Conservation (phyloP, 2,113 vertebrate species). For the Laticauda laticaudata region DNA sequence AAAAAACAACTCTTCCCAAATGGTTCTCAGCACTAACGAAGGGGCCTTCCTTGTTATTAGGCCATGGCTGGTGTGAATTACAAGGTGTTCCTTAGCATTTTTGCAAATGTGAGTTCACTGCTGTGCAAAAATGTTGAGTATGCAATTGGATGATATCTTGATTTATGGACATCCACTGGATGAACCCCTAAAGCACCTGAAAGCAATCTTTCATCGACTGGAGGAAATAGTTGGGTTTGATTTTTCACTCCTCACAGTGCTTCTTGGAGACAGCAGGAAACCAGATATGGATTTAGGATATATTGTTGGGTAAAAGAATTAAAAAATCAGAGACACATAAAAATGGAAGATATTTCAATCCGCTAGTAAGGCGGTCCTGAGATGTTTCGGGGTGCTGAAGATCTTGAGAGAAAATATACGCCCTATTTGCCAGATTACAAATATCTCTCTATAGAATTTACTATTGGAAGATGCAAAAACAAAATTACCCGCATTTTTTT, state of each 20-base stretch:
- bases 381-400: conserved; percentile 38
- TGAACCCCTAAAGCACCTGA: conserved; percentile 62
- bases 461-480: conserved; percentile 61
- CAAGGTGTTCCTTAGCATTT: conserved; percentile 20
- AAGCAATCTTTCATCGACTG: conserved; percentile 58
- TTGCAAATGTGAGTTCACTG: conserved; percentile 40
- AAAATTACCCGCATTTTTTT: conserved; percentile 34
- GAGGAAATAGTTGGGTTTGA: conserved; percentile 45
- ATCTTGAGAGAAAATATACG: conserved; percentile 43
- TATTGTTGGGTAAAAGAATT: conserved; percentile 40
- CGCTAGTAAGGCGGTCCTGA: conserved; percentile 42
- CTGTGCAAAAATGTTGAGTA: conserved; percentile 31
- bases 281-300: conserved; percentile 10
- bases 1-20: conserved; percentile 44
- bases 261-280: conserved; percentile 51
- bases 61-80: conserved; percentile 43
- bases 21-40: conserved; percentile 41
- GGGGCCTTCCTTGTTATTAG: conserved; percentile 42
- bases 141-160: conserved; percentile 44
- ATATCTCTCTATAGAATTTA: conserved; percentile 57
- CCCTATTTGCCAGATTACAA: conserved; percentile 34
- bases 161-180: conserved; percentile 45
- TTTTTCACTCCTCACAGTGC: conserved; percentile 47
- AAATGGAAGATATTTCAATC: conserved; percentile 36
- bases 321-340: conserved; percentile 50